Evolutionary conservation across 1,140 invertebrate species (phyloP).

Genomic region (Bombus confusus): DNA sequence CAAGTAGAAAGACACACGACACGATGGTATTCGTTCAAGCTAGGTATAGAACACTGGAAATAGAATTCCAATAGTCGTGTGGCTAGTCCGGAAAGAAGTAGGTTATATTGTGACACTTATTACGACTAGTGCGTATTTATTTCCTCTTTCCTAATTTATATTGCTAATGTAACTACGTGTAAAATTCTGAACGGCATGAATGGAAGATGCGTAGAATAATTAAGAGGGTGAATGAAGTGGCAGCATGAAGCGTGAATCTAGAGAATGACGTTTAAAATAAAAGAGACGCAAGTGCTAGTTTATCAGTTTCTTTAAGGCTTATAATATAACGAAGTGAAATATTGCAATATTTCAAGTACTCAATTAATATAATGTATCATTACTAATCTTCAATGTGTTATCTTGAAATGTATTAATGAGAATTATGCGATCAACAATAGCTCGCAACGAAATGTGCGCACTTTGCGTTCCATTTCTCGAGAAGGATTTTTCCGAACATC

Average conservation of each 20-base stretch:
- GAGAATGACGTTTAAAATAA: background rate
- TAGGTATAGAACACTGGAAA: background rate
- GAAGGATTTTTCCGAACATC: background rate
- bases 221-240: background rate
- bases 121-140: background rate
- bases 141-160: background rate
- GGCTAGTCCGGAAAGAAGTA: background rate
- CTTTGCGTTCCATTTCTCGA: background rate
- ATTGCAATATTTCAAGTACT: background rate
- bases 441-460: background rate
- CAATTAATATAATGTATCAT: conserved; percentile 3
- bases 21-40: background rate
- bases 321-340: background rate
- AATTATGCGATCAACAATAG: background rate
- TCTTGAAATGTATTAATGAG: conserved; percentile 7
- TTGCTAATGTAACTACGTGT: background rate
- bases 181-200: background rate
- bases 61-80: background rate
- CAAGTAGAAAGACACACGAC: background rate
- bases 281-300: background rate
- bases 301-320: background rate
- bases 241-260: background rate
- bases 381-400: background rate
- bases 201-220: background rate
- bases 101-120: background rate